phyloP scores from a whole-genome alignment of 2,888 invertebrate genomes.

The Cepaea hortensis region DNA sequence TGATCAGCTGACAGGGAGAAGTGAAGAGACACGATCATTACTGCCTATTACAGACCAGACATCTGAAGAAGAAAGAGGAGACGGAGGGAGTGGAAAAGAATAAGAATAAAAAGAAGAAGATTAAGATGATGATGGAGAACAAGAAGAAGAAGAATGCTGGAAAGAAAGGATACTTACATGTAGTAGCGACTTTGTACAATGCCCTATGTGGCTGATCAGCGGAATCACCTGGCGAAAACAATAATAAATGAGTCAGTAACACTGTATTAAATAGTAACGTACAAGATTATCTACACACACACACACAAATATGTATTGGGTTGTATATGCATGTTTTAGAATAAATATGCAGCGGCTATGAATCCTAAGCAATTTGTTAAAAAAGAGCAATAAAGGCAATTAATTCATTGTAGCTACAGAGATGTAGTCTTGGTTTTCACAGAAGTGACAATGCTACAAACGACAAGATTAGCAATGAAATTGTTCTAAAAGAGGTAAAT shows the following conservation, averaged over 20 bases:
- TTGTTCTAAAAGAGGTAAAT: too few species aligned
- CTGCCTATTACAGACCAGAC: too few species aligned
- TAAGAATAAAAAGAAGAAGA: background rate
- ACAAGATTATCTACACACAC: background rate
- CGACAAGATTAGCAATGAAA: too few species aligned
- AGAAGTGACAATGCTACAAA: too few species aligned
- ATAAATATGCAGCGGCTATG: too few species aligned
- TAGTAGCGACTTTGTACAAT: constrained; percentile 88
- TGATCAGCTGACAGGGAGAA: too few species aligned
- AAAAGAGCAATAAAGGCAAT: too few species aligned
- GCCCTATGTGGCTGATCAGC: constrained; percentile 85
- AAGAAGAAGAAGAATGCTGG: background rate
- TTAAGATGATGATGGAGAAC: background rate
- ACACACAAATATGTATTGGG: background rate
- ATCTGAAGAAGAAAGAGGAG: background rate
- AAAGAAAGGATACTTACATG: constrained; percentile 80
- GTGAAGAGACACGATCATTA: too few species aligned
- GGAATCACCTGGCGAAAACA: constrained; percentile 81
- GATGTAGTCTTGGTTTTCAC: too few species aligned
- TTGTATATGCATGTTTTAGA: background rate
- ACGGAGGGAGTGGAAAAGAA: background rate
- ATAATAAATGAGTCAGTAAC: background rate
- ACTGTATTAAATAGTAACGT: background rate
- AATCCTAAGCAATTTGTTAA: too few species aligned
- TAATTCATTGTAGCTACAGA: too few species aligned